A percentile compares a stretch with the other conserved stretches of the same genome.
Evolutionary conservation across 2,797 vertebrate species (phyloP).

Genomic region (Perodicticus potto): DNA sequence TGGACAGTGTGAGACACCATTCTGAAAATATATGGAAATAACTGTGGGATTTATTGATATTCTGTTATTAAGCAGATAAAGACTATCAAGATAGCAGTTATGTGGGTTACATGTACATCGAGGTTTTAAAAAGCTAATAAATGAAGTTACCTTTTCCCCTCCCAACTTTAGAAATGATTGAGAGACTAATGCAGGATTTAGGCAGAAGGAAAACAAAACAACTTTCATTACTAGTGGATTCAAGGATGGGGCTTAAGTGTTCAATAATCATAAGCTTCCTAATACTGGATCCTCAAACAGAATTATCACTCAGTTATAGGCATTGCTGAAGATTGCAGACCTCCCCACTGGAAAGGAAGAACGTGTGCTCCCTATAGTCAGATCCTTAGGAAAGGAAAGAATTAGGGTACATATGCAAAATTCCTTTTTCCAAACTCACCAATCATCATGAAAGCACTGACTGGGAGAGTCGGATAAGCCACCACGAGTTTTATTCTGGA

Average conservation of each 20-base stretch:
- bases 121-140: slow-evolving; percentile 23
- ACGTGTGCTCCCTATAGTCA: neutral
- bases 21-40: neutral
- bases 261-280: neutral
- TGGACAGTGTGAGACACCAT: neutral
- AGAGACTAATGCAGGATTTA: neutral
- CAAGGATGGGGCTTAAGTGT: neutral
- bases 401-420: neutral
- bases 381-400: neutral
- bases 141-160: neutral
- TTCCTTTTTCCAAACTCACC: neutral
- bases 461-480: neutral
- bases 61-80: neutral
- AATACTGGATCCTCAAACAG: neutral
- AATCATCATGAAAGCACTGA: neutral
- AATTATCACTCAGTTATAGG: neutral
- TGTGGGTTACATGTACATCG: neutral
- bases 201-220: neutral
- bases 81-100: neutral
- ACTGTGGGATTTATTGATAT: neutral
- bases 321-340: neutral
- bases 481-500: neutral
- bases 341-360: neutral
- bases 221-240: neutral
- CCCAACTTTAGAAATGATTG: neutral